phyloP scores from a whole-genome alignment of 2,888 invertebrate genomes.

The Lasius fuliginosus region DNA sequence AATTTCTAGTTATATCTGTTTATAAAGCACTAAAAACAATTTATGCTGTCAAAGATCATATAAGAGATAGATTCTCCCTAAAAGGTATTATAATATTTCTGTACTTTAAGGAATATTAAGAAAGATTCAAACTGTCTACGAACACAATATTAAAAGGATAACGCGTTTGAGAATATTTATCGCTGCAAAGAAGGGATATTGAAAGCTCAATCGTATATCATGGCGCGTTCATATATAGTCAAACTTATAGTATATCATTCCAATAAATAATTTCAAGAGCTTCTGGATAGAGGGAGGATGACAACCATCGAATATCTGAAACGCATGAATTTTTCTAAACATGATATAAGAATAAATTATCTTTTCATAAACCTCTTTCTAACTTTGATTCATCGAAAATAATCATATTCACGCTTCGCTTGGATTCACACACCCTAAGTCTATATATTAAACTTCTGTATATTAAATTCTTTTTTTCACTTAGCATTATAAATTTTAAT shows the following conservation, averaged over 20 bases:
- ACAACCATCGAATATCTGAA: not conserved
- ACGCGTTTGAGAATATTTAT: conserved; percentile 3
- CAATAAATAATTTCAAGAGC: not conserved
- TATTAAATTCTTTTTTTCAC: too few relatives aligned
- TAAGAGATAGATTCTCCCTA: not conserved
- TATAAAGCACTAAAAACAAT: not conserved
- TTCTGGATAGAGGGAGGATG: not conserved
- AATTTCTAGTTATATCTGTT: not conserved
- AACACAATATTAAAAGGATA: not conserved
- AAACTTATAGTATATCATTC: not conserved
- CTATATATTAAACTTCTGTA: too few relatives aligned
- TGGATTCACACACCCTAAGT: too few relatives aligned
- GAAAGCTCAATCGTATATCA: not conserved
- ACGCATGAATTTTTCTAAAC: not conserved
- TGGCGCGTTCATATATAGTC: not conserved
- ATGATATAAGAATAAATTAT: not conserved
- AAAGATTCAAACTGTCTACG: not conserved
- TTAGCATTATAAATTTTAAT: too few relatives aligned
- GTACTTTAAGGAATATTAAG: not conserved
- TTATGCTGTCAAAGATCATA: not conserved
- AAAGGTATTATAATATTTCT: not conserved
- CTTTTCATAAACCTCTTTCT: not conserved
- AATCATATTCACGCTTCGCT: not conserved
- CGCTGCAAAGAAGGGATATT: not conserved
- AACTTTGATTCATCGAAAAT: not conserved